Evolutionary conservation across 2,797 vertebrate species (phyloP).

Genomic region (Cottoperca gobio): DNA sequence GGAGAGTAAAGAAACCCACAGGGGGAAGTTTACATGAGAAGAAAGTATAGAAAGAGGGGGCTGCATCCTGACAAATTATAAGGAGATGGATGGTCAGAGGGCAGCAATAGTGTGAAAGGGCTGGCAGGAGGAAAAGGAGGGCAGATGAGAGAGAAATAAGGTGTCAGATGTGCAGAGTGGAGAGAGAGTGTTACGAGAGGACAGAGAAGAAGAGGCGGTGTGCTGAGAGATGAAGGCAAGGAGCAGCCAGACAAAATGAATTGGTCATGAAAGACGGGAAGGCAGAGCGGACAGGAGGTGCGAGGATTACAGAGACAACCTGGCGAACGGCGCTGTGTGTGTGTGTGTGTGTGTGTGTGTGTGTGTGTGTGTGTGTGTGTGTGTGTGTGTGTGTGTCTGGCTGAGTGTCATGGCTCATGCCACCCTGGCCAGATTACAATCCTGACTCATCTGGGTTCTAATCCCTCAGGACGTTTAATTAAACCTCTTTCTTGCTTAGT

Average conservation of each 20-base stretch:
- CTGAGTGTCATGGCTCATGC: slow-evolving; percentile 74
- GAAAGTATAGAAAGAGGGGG: slow-evolving; percentile 46
- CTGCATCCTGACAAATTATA: slow-evolving; percentile 66
- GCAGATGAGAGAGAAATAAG: slow-evolving; percentile 51
- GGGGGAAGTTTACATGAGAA: slow-evolving; percentile 48
- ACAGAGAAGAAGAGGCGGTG: slow-evolving; percentile 29
- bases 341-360: slow-evolving; percentile 47
- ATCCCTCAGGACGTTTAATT: slow-evolving; percentile 84
- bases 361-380: slow-evolving; percentile 43
- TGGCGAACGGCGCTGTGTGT: slow-evolving; percentile 52
- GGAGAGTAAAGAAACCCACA: slow-evolving; percentile 49
- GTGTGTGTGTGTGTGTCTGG: slow-evolving; percentile 48
- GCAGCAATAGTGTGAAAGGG: slow-evolving; percentile 50
- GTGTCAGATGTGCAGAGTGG: slow-evolving; percentile 52
- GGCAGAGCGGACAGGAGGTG: slow-evolving; percentile 68
- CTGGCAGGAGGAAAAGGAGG: slow-evolving; percentile 45
- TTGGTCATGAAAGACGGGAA: slow-evolving; percentile 59
- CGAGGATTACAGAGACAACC: slow-evolving; percentile 71
- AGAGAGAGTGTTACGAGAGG: slow-evolving; percentile 14
- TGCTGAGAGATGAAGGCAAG: slow-evolving; percentile 44
- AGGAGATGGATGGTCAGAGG: slow-evolving; percentile 63
- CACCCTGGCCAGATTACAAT: slow-evolving; percentile 81
- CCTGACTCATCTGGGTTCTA: slow-evolving; percentile 79
- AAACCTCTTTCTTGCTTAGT: slow-evolving; percentile 71
- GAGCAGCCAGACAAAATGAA: slow-evolving; percentile 57